Conservation (phyloP, 2,113 vertebrate genomes). For the Loxodonta africana region DNA sequence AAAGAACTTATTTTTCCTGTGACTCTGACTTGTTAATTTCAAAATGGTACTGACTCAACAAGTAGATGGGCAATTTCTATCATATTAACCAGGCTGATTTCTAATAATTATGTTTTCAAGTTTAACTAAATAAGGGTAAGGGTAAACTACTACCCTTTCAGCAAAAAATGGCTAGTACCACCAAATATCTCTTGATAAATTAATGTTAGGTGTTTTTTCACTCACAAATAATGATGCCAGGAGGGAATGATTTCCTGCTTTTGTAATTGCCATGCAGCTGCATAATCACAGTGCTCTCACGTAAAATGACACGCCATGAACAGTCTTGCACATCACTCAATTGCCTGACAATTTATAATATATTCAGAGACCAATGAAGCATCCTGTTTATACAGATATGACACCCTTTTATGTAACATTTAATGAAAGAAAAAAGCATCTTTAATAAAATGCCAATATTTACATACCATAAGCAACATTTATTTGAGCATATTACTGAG, state of each 20-base stretch:
- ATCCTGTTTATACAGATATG: slow-evolving; percentile 37
- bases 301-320: neutral
- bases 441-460: slow-evolving; percentile 51
- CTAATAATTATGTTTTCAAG: neutral
- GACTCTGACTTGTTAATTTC: neutral
- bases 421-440: slow-evolving; percentile 37
- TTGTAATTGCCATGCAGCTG: slow-evolving; percentile 3
- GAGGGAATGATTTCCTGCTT: slow-evolving; percentile 58
- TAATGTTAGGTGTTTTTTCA: slow-evolving; percentile 34
- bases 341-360: slow-evolving; percentile 63
- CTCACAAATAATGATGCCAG: slow-evolving; percentile 15
- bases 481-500: neutral
- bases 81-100: neutral
- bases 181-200: neutral
- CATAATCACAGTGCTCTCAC: slow-evolving; percentile 51
- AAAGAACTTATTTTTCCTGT: neutral
- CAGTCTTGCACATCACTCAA: neutral
- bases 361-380: slow-evolving; percentile 38
- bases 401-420: slow-evolving; percentile 43
- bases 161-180: neutral
- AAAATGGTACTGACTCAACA: neutral
- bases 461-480: neutral
- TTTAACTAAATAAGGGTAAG: neutral
- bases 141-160: slow-evolving; percentile 7
- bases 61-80: neutral